Base-by-base conservation (phyloP, 2,888 invertebrate species). In the Pachycephus smyrnensis region DNA sequence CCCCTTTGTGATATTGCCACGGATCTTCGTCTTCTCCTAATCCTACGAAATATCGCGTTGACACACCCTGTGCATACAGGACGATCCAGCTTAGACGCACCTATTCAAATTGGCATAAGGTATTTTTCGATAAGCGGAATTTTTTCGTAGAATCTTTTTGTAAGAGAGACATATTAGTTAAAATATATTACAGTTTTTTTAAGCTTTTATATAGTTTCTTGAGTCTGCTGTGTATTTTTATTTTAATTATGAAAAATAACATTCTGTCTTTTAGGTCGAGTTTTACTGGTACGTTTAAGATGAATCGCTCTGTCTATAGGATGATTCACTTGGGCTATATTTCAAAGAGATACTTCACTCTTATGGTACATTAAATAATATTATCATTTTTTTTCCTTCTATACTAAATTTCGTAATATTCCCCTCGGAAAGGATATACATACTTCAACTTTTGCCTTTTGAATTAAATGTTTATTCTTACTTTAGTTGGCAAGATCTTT, bases 401-500 rank as follows among this genome's bases (percentile, higher is more conserved):
- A 23, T 55, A 55, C 23, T 55, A 55, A 55, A 55, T 55, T 55
- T 55, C 55, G 23, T 23, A 23, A 55, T 55, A 55, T 55, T 55
- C 2, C 9, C 2, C 23, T 4, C 6, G 2, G 55, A 55, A 23
- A 2, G 55, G 9, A 15, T 9, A 55, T 55, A 55, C 9, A 55
- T 15, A 40, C 15, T 40, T 55, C 23, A 55, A 55, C 9, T 55
- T 9, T 15, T 55, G 12, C 55, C 68, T 73, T 73, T 31, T 33
- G 12, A 73, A 30, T 76, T 9, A 23, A 73, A 33, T 15, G 40
- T 33, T 68, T 76, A 37, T 37, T 76, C 40, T 30, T 32, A 31
- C 11, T 69, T 36, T 37, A 76, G 68, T 9, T 77, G 77, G 73
- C 73, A 76, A 73, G 40, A 40, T 40, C 15, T 6, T 15, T 15